phyloP scores from a whole-genome alignment of 2,113 vertebrate genomes.

The Henicopernis longicauda region DNA sequence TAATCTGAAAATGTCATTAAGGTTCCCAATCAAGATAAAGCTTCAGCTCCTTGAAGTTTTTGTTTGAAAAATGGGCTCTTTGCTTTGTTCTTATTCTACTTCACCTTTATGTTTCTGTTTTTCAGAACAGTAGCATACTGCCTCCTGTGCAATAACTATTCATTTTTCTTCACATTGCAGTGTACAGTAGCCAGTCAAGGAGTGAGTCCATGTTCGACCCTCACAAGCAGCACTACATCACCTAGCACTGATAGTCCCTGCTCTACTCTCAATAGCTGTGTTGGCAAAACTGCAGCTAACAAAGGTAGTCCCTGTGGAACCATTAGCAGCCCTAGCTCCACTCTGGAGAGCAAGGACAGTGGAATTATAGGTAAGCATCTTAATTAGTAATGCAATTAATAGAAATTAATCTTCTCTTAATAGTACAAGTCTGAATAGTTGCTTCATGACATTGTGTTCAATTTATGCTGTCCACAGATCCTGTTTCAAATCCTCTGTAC shows the following conservation, averaged over 20 bases:
- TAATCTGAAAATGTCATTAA: neutral
- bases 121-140: neutral
- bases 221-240: conserved; percentile 94
- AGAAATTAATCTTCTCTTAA: neutral
- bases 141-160: neutral
- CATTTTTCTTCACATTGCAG: conserved; percentile 61
- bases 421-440: neutral
- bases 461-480: neutral
- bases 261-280: conserved; percentile 92
- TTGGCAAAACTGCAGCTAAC: conserved; percentile 76
- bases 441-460: fast-evolving
- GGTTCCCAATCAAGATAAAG: neutral
- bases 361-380: conserved; percentile 92
- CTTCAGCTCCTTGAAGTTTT: neutral
- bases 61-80: neutral
- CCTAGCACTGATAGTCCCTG: conserved; percentile 94
- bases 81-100: neutral
- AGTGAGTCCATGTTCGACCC: conserved; percentile 93
- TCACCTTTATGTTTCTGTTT: neutral
- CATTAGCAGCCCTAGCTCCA: conserved; percentile 95
- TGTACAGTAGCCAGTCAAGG: conserved; percentile 81
- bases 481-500: neutral
- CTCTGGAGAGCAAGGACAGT: conserved; percentile 98
- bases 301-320: conserved; percentile 89
- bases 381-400: neutral